Percentiles rank a stretch among this genome's conserved stretches.
Conservation (phyloP, 2,888 invertebrate species). For the Drosophila pseudotakahashii region DNA sequence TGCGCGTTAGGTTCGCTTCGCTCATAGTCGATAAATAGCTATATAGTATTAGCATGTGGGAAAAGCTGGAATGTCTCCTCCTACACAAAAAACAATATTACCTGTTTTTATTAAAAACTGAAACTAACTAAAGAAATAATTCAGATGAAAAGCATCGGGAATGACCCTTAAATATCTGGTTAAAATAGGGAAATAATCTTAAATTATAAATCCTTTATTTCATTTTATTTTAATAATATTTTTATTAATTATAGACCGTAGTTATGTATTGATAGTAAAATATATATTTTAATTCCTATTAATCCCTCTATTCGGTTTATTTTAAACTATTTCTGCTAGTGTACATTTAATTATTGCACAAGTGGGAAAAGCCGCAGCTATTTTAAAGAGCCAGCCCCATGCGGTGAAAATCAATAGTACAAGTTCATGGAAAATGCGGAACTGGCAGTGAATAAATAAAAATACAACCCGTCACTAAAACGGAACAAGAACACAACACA, state of each 20-base stretch:
- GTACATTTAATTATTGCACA: slow-evolving; percentile 39
- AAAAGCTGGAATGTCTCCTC: neutral
- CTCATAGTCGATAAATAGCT: slow-evolving; percentile 4
- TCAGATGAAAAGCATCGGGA: no score
- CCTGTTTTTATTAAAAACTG: neutral
- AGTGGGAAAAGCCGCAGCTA: slow-evolving; percentile 50
- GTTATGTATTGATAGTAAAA: no score
- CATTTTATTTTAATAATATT: no score
- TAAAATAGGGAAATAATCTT: no score
- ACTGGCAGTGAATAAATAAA: slow-evolving; percentile 22
- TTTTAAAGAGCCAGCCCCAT: slow-evolving; percentile 32
- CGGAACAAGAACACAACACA: slow-evolving; percentile 16
- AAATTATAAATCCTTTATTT: no score
- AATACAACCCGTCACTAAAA: slow-evolving; percentile 15
- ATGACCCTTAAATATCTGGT: no score
- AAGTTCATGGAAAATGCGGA: slow-evolving; percentile 71
- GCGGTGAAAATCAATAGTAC: slow-evolving; percentile 69
- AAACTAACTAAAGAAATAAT: neutral
- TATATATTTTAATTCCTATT: no score
- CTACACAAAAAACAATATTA: neutral
- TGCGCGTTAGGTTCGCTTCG: slow-evolving; percentile 16
- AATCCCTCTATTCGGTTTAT: no score
- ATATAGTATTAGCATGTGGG: slow-evolving; percentile 5
- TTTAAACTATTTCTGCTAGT: neutral
- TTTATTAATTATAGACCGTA: no score